Percentiles rank a stretch among this genome's conserved stretches.
Conservation (phyloP, 1,140 invertebrate genomes). For the Pseudomyrmex gracilis region DNA sequence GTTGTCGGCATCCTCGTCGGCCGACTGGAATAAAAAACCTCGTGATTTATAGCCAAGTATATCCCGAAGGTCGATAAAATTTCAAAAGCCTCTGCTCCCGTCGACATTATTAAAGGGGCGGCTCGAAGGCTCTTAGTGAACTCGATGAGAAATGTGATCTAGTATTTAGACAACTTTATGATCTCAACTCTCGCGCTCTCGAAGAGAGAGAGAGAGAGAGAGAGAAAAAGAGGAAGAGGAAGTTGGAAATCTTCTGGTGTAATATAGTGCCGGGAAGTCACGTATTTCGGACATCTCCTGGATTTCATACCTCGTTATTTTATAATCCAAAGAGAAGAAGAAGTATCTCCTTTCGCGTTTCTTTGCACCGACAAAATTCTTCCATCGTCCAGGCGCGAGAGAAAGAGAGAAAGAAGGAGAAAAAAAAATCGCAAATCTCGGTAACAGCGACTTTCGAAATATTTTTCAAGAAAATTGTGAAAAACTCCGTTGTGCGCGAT, state of each 20-base stretch:
- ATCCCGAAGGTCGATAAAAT: constrained; percentile 70
- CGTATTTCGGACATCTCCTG: constrained; percentile 39
- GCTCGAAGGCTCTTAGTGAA: constrained; percentile 57
- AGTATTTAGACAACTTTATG: constrained; percentile 48
- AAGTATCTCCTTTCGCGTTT: constrained; percentile 4
- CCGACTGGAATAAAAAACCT: constrained; percentile 73
- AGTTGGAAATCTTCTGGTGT: neutral
- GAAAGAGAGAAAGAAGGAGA: neutral
- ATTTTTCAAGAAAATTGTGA: neutral
- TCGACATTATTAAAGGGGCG: constrained; percentile 45
- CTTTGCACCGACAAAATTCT: neutral
- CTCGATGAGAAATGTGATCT: constrained; percentile 36
- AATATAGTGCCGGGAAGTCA: constrained; percentile 27
- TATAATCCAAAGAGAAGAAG: constrained; percentile 16
- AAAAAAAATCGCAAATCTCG: neutral
- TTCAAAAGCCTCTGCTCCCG: constrained; percentile 50
- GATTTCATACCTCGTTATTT: constrained; percentile 44
- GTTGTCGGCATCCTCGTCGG: constrained; percentile 45
- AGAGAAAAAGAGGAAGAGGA: neutral
- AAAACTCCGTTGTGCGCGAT: neutral
- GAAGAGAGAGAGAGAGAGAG: no score
- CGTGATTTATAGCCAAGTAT: constrained; percentile 70
- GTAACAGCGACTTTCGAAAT: constrained; percentile 27
- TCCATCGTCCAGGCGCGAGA: neutral
- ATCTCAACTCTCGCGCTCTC: neutral